Conservation (phyloP, 2,888 invertebrate genomes). For the Augochlorella aurata region DNA sequence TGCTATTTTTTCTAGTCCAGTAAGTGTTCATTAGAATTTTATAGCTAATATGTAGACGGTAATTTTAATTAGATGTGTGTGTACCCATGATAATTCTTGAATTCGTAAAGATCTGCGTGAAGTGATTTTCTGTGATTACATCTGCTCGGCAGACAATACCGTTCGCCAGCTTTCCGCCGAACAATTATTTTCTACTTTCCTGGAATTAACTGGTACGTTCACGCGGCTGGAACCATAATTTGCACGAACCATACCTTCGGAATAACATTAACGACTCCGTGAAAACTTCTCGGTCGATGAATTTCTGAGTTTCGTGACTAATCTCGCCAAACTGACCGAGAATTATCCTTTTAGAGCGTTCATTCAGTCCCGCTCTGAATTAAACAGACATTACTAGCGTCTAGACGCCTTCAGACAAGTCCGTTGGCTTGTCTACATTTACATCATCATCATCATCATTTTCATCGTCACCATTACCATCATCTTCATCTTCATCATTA, state of each 20-base stretch:
- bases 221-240: neutral
- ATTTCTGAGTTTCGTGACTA: slow-evolving; percentile 40
- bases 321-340: slow-evolving; percentile 24
- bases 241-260: neutral
- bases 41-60: neutral
- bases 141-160: neutral
- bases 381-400: slow-evolving; percentile 13
- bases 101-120: neutral
- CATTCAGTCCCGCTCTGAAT: slow-evolving; percentile 6
- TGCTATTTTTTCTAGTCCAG: neutral
- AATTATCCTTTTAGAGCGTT: slow-evolving; percentile 28
- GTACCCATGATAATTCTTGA: neutral
- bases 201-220: neutral
- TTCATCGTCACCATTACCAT: too few relatives aligned
- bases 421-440: slow-evolving; percentile 21
- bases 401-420: slow-evolving; percentile 33
- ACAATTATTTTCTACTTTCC: neutral
- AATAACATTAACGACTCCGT: neutral
- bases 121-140: neutral
- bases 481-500: too few relatives aligned
- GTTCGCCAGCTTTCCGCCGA: neutral
- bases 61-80: neutral
- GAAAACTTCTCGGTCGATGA: slow-evolving; percentile 3
- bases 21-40: neutral
- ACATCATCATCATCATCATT: neutral